Percentiles rank a stretch among this genome's conserved stretches.
phyloP scores from a whole-genome alignment of 2,113 vertebrate species.

The Brachionichthys hirsutus region DNA sequence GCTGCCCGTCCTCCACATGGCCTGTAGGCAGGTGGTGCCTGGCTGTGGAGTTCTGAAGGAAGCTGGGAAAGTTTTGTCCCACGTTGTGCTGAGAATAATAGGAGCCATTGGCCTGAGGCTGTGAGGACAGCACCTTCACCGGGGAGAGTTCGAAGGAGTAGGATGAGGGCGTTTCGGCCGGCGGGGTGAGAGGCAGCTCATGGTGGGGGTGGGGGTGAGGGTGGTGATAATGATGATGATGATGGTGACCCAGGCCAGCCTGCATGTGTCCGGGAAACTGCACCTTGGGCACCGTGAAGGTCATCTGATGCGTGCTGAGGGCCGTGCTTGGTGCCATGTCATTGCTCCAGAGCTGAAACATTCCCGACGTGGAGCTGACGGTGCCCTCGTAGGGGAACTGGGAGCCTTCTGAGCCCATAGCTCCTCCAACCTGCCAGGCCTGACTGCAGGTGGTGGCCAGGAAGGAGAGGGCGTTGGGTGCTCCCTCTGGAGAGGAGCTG shows the following conservation, averaged over 20 bases:
- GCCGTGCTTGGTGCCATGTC: constrained; percentile 75
- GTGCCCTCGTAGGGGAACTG: constrained; percentile 78
- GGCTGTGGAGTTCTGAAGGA: constrained; percentile 77
- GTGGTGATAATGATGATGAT: constrained; percentile 77
- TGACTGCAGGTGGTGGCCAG: constrained; percentile 81
- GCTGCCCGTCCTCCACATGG: constrained; percentile 78
- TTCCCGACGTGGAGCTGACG: constrained; percentile 77
- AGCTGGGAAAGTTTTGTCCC: constrained; percentile 80
- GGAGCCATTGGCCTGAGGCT: constrained; percentile 65
- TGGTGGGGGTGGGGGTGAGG: constrained; percentile 76
- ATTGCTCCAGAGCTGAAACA: constrained; percentile 87
- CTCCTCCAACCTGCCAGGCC: constrained; percentile 72
- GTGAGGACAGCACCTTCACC: constrained; percentile 79
- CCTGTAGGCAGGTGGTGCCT: constrained; percentile 74
- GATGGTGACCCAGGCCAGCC: constrained; percentile 76
- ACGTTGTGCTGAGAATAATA: constrained; percentile 82
- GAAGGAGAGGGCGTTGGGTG: constrained; percentile 77
- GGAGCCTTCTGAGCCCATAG: constrained; percentile 68
- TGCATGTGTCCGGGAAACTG: constrained; percentile 80
- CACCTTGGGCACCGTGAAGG: constrained; percentile 82
- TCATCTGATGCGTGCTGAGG: constrained; percentile 79
- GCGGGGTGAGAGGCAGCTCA: constrained; percentile 84
- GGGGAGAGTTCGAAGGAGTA: constrained; percentile 86
- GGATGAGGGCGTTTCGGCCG: constrained; percentile 78
- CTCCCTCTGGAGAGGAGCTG: constrained; percentile 79